A percentile compares a stretch with the other conserved stretches of the same genome.
These are phyloP conservation scores for Papilio machaon DNA, from an alignment of 1,140 invertebrate genomes.

Conservation along the genomic window DNA sequence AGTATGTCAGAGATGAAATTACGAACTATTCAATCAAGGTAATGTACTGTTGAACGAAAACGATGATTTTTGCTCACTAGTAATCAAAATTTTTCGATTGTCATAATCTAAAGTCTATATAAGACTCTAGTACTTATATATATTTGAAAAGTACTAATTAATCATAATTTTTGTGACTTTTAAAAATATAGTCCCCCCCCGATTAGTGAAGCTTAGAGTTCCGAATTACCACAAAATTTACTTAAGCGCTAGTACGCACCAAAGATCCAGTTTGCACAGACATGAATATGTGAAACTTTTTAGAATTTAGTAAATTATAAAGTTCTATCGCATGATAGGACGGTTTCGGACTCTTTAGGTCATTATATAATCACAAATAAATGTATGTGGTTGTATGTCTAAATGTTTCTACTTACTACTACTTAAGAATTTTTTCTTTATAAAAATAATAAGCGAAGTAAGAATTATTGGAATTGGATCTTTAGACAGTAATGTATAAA, in stretches of 20 bases:
- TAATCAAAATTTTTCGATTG: slow-evolving; percentile 2
- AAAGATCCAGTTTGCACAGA: slow-evolving; percentile 13
- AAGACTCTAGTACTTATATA: not conserved
- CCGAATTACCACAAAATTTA: slow-evolving; percentile 9
- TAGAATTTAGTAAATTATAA: not conserved
- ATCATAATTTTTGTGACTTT: not conserved
- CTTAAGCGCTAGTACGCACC: slow-evolving; percentile 34
- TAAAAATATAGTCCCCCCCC: not conserved
- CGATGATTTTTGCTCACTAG: slow-evolving; percentile 18
- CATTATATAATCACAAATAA: slow-evolving; percentile 9
- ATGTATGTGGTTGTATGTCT: slow-evolving; percentile 9
- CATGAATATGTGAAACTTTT: slow-evolving; percentile 9
- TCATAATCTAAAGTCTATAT: not conserved
- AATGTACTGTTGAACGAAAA: not conserved
- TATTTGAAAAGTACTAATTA: slow-evolving; percentile 14
- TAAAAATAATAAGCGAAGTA: not conserved
- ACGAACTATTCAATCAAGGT: not conserved
- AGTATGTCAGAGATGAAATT: not conserved
- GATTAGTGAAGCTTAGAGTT: slow-evolving; percentile 15
- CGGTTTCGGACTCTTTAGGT: not conserved
- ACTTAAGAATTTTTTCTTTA: not conserved
- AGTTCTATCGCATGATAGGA: not conserved
- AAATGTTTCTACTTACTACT: slow-evolving; percentile 23
- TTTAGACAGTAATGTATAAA: not conserved
- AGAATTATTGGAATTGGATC: not conserved